phyloP scores from a whole-genome alignment of 2,888 invertebrate genomes.

The Anthophora plumipes region DNA sequence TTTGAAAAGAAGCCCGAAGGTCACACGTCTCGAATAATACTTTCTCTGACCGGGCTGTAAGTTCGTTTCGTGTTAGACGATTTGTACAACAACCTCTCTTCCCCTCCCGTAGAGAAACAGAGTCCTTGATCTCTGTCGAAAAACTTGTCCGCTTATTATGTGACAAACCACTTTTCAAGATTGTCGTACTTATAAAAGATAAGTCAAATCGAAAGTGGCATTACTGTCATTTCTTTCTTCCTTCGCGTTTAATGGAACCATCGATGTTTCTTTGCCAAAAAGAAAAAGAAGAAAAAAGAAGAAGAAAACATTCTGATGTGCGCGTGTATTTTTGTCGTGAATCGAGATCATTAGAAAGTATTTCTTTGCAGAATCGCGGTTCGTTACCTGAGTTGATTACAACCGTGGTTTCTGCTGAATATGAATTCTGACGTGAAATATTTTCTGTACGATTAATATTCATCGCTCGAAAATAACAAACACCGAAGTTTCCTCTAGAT shows the following conservation, averaged over 20 bases:
- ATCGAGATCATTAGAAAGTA: neutral
- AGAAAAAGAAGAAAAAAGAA: neutral
- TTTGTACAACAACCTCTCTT: neutral
- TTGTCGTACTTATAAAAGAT: constrained; percentile 1
- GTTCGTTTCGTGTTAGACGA: constrained; percentile 13
- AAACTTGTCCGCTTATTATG: constrained; percentile 17
- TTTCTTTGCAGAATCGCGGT: neutral
- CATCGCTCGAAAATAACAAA: neutral
- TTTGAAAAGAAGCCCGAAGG: constrained; percentile 34
- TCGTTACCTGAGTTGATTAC: neutral
- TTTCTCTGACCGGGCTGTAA: constrained; percentile 26
- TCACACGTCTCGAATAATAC: constrained; percentile 15
- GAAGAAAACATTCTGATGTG: neutral
- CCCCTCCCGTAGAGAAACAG: constrained; percentile 15
- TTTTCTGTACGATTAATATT: neutral
- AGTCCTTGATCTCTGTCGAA: constrained; percentile 33
- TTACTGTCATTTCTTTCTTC: neutral
- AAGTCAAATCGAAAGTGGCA: neutral
- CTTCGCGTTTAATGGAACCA: neutral
- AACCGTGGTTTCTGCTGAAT: neutral
- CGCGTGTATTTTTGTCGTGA: neutral
- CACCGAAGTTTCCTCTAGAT: neutral
- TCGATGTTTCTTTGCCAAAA: too few relatives aligned
- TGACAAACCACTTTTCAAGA: constrained; percentile 40
- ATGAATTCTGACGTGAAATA: neutral